phyloP scores from a whole-genome alignment of 2,888 invertebrate species.

The Heliconius ethilla region DNA sequence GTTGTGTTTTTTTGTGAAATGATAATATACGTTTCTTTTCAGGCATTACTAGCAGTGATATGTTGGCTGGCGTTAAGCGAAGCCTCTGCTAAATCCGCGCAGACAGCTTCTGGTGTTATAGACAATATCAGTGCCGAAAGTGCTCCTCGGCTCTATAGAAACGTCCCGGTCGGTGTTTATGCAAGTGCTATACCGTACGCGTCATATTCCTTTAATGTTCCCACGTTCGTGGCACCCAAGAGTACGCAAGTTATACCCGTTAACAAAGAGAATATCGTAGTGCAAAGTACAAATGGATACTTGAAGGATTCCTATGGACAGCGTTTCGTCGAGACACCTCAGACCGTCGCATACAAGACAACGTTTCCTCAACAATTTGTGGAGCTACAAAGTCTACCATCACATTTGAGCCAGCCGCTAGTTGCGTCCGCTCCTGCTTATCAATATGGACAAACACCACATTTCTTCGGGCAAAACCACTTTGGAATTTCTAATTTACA shows the following conservation, averaged over 20 bases:
- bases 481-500: constrained; percentile 59
- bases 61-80: constrained; percentile 62
- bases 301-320: constrained; percentile 76
- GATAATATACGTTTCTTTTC: constrained; percentile 43
- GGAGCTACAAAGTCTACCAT: constrained; percentile 69
- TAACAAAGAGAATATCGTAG: constrained; percentile 56
- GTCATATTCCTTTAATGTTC: constrained; percentile 66
- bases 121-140: constrained; percentile 66
- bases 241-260: constrained; percentile 60
- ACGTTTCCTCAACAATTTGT: constrained; percentile 71
- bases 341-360: constrained; percentile 61
- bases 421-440: constrained; percentile 59
- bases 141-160: constrained; percentile 65
- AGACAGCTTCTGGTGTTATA: constrained; percentile 53
- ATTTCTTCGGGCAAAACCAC: constrained; percentile 61
- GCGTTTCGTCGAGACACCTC: constrained; percentile 63
- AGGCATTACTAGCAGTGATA: constrained; percentile 62
- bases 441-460: constrained; percentile 61
- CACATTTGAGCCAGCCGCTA: constrained; percentile 70
- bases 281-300: constrained; percentile 60
- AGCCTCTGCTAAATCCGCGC: constrained; percentile 53
- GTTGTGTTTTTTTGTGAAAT: background rate
- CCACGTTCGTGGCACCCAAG: constrained; percentile 58
- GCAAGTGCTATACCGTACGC: constrained; percentile 69
- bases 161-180: constrained; percentile 64